phyloP scores from a whole-genome alignment of 2,888 invertebrate species.

The Chrysomela aeneicollis region DNA sequence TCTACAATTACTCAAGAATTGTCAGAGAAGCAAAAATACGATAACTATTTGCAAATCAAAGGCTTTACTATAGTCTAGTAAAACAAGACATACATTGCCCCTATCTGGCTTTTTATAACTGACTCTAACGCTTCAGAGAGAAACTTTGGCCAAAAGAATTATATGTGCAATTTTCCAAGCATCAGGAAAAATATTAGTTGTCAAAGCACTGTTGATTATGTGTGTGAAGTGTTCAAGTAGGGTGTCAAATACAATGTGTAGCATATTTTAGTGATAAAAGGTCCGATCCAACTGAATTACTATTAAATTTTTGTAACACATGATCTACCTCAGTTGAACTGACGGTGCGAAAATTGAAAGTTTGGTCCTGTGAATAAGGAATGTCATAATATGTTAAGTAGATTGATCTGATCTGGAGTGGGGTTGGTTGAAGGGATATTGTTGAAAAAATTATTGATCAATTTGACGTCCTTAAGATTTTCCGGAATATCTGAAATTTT shows the following conservation, averaged over 20 bases:
- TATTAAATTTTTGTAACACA: background rate
- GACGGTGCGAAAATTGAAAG: constrained; percentile 1
- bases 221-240: background rate
- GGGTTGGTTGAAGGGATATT: background rate
- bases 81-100: too few species aligned
- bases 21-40: too few species aligned
- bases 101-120: too few species aligned
- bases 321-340: constrained; percentile 6
- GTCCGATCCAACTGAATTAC: constrained; percentile 7
- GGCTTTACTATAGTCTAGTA: too few species aligned
- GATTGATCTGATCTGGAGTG: constrained; percentile 5
- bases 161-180: background rate
- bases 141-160: too few species aligned
- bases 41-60: too few species aligned
- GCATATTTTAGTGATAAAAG: background rate
- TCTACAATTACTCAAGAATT: too few species aligned
- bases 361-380: constrained; percentile 1
- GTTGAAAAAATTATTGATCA: background rate
- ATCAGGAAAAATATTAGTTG: background rate
- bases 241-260: background rate
- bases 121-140: too few species aligned
- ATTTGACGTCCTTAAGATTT: constrained; percentile 7
- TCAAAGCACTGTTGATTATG: background rate
- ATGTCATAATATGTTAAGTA: background rate
- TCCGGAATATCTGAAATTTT: background rate